Conservation (phyloP, 2,888 invertebrate species). For the Eristalis pertinax region DNA sequence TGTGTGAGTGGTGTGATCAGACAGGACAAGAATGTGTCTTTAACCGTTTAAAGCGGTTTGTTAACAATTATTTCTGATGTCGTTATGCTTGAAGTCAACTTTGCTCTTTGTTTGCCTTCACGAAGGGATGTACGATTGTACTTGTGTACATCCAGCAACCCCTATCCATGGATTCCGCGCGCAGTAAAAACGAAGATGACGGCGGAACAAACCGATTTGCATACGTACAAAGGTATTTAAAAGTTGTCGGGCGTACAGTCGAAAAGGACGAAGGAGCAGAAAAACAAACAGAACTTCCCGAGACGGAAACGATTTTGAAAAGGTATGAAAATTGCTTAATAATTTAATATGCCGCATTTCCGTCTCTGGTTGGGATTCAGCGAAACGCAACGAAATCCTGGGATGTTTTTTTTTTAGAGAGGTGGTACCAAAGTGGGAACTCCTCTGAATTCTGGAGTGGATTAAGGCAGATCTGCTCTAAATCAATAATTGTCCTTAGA, state of each 20-base stretch:
- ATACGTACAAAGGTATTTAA: conserved; percentile 58
- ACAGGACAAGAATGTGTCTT: conserved; percentile 61
- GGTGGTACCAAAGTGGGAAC: not conserved
- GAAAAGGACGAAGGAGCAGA: not conserved
- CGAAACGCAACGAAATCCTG: not conserved
- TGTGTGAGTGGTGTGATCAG: conserved; percentile 14
- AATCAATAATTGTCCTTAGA: too few relatives aligned
- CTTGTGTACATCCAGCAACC: not conserved
- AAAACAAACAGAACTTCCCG: conserved; percentile 20
- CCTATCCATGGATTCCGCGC: not conserved
- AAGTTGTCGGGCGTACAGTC: conserved; percentile 25
- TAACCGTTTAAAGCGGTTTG: conserved; percentile 70
- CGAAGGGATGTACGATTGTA: conserved; percentile 50
- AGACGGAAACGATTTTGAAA: conserved; percentile 29
- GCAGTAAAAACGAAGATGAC: conserved; percentile 37
- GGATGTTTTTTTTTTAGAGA: not conserved
- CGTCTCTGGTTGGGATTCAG: not conserved
- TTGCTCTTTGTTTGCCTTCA: conserved; percentile 62
- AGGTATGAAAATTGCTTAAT: conserved; percentile 51
- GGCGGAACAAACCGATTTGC: conserved; percentile 64
- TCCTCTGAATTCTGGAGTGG: not conserved
- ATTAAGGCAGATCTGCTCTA: too few relatives aligned
- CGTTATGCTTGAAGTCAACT: conserved; percentile 67
- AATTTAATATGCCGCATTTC: conserved; percentile 58
- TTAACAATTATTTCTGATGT: conserved; percentile 71